These are phyloP conservation scores for Anthopleura xanthogrammica DNA, from an alignment of 92 coral and sea anemone genomes.

Conservation along the genomic window DNA sequence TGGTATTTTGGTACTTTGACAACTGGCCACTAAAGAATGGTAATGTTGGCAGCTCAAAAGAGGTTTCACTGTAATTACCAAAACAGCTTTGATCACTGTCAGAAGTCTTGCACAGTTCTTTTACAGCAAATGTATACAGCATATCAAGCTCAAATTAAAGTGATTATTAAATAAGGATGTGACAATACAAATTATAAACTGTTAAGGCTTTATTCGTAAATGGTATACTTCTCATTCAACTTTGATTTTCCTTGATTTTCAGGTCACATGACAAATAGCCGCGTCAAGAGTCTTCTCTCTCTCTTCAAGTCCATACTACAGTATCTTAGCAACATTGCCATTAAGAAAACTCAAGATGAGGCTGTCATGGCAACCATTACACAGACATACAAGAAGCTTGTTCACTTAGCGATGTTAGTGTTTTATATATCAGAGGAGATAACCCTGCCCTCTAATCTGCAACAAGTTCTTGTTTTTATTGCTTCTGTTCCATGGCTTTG, in stretches of 20 bases:
- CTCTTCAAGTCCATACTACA: slow-evolving; percentile 48
- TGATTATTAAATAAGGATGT: too few relatives aligned
- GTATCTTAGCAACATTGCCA: slow-evolving; percentile 28
- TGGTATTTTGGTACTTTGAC: too few relatives aligned
- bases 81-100: too few relatives aligned
- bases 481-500: slow-evolving; percentile 84
- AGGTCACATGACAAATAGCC: slow-evolving; percentile 44
- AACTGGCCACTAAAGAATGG: too few relatives aligned
- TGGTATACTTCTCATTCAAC: not conserved
- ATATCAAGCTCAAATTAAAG: too few relatives aligned
- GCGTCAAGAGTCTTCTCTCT: slow-evolving; percentile 31
- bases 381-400: slow-evolving; percentile 41
- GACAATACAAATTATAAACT: too few relatives aligned
- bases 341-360: slow-evolving; percentile 13
- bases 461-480: slow-evolving; percentile 60
- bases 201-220: not conserved
- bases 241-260: not conserved
- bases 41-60: too few relatives aligned
- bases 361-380: slow-evolving; percentile 15
- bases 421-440: slow-evolving; percentile 50
- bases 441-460: slow-evolving; percentile 54
- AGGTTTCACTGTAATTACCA: too few relatives aligned
- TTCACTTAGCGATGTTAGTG: slow-evolving; percentile 55
- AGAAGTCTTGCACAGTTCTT: too few relatives aligned
- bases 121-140: too few relatives aligned